Base-by-base conservation (phyloP, 37 sponge, comb jelly and placozoan genomes). In the Beroe ovata region DNA sequence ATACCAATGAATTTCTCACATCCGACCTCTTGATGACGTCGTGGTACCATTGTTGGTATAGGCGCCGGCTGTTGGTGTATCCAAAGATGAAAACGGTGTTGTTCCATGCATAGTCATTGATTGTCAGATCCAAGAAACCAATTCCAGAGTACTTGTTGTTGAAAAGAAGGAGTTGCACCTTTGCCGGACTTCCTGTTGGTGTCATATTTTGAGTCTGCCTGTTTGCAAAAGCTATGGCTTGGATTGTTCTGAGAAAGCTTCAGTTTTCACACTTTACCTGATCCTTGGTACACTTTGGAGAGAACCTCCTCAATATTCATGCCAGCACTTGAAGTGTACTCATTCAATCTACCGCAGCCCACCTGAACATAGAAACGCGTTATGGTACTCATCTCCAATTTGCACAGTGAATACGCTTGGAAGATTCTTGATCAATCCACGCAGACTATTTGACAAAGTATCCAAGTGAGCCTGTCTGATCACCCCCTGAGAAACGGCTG, bases 101-200 rank as follows among this genome's bases (percentile, higher is more conserved):
- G 26, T 39, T 77, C 84, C 84, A 77, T 39, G 16, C 22, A 1
- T 21, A 4, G 16, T 77, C 28, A 23, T 77, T 40, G 8, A 77
- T 36, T 37, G 84, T 25, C 3, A 42, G n/a, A 26, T 77, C 41
- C 26, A 77, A 25, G 21, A 77, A 77, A 54, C 41, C 33, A n/a
- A 1, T 20, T 0, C 47, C 84, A 8, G 84, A 77, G 3, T 41
- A 21, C 47, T 77, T 77, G 54, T 77, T 77, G 47, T 77, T 77
- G 84, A 77, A 77, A 22, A 77, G 54, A 1, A 77, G 84, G 0
- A 77, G 47, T 4, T 77, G 84, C 1, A 77, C 84, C 25, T 77
- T 77, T 42, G 84, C 84, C 16, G 42, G 54, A 14, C 20, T 16
- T 18, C 19, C 84, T 77, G 84, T n/a, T n/a, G n/a, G n/a, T n/a